Conservation (phyloP, 2,113 vertebrate genomes). For the Xiphorhynchus elegans region DNA sequence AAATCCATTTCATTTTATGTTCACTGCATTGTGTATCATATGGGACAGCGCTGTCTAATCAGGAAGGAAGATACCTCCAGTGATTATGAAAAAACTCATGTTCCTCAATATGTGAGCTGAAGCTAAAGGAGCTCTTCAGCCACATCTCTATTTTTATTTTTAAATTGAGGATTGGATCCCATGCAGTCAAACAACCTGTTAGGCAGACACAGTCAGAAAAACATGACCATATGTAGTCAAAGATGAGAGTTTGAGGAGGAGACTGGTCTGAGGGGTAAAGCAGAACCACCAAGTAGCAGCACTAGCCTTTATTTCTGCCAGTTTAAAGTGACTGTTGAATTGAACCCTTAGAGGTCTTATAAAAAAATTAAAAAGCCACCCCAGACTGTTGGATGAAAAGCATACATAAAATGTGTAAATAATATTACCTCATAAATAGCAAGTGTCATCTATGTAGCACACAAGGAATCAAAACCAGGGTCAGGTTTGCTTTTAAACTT, state of each 20-base stretch:
- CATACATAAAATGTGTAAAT: background rate
- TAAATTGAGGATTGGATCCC: background rate
- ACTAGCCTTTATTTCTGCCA: background rate
- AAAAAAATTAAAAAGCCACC: background rate
- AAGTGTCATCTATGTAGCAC: background rate
- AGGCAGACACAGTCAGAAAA: background rate
- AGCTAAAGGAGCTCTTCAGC: background rate
- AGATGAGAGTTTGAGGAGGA: background rate
- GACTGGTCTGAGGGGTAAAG: background rate
- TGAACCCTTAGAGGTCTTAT: background rate
- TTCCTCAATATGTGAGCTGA: background rate
- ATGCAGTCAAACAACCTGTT: background rate
- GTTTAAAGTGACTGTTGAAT: background rate
- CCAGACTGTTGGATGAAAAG: background rate
- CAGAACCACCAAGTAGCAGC: background rate
- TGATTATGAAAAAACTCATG: background rate
- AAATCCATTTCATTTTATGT: background rate
- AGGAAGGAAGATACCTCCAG: background rate
- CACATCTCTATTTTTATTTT: background rate
- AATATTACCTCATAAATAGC: background rate
- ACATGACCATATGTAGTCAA: background rate
- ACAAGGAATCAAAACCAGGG: background rate
- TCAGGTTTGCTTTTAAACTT: background rate
- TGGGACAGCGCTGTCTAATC: background rate
- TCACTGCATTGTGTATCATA: background rate